phyloP scores from a whole-genome alignment of 2,888 invertebrate genomes.

The Rotaria socialis region DNA sequence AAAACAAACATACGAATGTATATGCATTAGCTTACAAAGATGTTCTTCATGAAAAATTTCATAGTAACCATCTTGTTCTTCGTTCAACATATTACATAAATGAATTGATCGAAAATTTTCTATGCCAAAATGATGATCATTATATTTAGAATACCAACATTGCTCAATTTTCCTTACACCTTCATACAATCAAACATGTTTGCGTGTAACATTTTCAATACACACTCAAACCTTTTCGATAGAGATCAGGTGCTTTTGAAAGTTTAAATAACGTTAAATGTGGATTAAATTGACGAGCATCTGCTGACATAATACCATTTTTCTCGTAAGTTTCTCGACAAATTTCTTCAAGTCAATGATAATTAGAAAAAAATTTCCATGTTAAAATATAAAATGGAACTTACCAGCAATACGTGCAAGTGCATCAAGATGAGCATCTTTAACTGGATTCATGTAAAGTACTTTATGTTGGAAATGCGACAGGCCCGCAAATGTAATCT shows the following conservation, averaged over 20 bases:
- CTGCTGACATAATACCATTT: conserved; percentile 48
- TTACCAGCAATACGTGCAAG: conserved; percentile 48
- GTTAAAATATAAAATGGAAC: background rate
- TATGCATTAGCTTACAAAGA: background rate
- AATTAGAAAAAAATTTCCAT: too few species aligned
- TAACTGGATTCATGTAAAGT: conserved; percentile 49
- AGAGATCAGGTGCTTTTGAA: conserved; percentile 47
- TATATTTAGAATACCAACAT: background rate
- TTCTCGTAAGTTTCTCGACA: conserved; percentile 38
- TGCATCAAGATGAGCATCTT: conserved; percentile 46
- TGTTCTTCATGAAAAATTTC: background rate
- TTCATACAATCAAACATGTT: background rate
- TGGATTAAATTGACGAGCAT: conserved; percentile 49
- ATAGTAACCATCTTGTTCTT: conserved; percentile 2
- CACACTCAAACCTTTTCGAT: conserved; percentile 47
- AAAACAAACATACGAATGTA: too few species aligned
- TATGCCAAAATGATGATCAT: conserved; percentile 26
- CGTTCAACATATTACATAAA: conserved; percentile 30
- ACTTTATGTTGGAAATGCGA: conserved; percentile 49
- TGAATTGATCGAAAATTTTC: background rate
- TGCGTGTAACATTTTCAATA: background rate
- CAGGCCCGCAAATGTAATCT: conserved; percentile 46
- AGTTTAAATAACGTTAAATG: conserved; percentile 50
- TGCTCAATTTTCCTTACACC: background rate
- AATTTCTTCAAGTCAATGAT: conserved; percentile 44